Evolutionary conservation across 1,140 invertebrate species (phyloP).

Genomic region (Heliconius himera): DNA sequence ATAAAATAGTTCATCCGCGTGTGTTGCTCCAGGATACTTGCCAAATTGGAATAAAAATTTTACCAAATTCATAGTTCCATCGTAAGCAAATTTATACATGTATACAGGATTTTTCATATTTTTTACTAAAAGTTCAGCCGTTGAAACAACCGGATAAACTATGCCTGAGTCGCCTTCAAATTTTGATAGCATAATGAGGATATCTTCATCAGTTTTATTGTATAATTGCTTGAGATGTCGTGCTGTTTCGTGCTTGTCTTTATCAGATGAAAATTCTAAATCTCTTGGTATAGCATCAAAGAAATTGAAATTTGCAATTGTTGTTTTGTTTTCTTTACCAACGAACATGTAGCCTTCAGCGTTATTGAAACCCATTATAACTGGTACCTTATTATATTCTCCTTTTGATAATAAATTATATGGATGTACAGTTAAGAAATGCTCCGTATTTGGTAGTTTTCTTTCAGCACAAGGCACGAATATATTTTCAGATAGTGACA

Average conservation of each 20-base stretch:
- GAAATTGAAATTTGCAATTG: constrained; percentile 54
- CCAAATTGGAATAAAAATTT: constrained; percentile 51
- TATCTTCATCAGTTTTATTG: constrained; percentile 47
- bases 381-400: constrained; percentile 56
- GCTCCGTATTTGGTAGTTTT: constrained; percentile 44
- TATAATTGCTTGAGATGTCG: constrained; percentile 53
- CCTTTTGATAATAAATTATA: constrained; percentile 54
- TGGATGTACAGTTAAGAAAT: constrained; percentile 58
- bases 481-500: constrained; percentile 62
- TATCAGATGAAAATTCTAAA: constrained; percentile 48
- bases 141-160: constrained; percentile 54
- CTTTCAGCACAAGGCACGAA: constrained; percentile 68
- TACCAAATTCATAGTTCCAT: constrained; percentile 60
- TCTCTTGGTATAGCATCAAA: constrained; percentile 58
- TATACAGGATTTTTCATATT: constrained; percentile 52
- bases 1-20: constrained; percentile 72
- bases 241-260: constrained; percentile 48
- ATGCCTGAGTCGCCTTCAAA: constrained; percentile 63
- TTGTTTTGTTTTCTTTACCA: constrained; percentile 70
- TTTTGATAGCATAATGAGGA: constrained; percentile 51
- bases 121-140: constrained; percentile 52
- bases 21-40: constrained; percentile 56
- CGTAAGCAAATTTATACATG: constrained; percentile 54
- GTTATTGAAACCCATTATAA: constrained; percentile 64
- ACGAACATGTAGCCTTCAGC: constrained; percentile 69